Conservation (phyloP, 1,140 invertebrate species). For the Lordiphosa mommai region DNA sequence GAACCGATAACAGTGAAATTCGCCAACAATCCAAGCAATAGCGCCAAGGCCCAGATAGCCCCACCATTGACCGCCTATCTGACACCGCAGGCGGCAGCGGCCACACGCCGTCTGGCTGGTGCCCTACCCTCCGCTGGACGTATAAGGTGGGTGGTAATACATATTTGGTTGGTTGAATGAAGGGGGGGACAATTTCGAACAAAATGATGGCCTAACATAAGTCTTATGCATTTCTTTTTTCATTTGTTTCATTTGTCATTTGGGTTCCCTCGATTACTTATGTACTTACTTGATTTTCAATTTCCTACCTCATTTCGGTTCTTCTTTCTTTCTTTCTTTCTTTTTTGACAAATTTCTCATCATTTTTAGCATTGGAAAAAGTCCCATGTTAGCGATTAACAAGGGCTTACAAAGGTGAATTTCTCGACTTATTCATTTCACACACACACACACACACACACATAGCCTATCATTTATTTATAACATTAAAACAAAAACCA, state of each 20-base stretch:
- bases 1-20: slow-evolving; percentile 83
- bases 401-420: slow-evolving; percentile 91
- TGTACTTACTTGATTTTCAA: slow-evolving; percentile 18
- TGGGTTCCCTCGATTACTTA: slow-evolving; percentile 29
- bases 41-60: slow-evolving; percentile 82
- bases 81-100: slow-evolving; percentile 79
- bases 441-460: slow-evolving; percentile 15
- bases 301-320: slow-evolving; percentile 35
- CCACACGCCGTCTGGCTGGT: slow-evolving; percentile 69
- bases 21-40: slow-evolving; percentile 84
- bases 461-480: slow-evolving; percentile 14
- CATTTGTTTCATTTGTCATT: neutral
- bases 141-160: slow-evolving; percentile 64
- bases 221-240: neutral
- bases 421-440: slow-evolving; percentile 64
- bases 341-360: slow-evolving; percentile 48
- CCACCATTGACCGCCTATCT: slow-evolving; percentile 81
- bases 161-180: neutral
- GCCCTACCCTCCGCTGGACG: slow-evolving; percentile 73
- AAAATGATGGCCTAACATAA: neutral
- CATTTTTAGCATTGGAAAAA: slow-evolving; percentile 82
- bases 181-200: too few species aligned
- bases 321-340: slow-evolving; percentile 50
- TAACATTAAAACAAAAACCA: slow-evolving; percentile 8
- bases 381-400: slow-evolving; percentile 91